phyloP scores from a whole-genome alignment of 2,797 vertebrate species.

The Amniataba percoides region DNA sequence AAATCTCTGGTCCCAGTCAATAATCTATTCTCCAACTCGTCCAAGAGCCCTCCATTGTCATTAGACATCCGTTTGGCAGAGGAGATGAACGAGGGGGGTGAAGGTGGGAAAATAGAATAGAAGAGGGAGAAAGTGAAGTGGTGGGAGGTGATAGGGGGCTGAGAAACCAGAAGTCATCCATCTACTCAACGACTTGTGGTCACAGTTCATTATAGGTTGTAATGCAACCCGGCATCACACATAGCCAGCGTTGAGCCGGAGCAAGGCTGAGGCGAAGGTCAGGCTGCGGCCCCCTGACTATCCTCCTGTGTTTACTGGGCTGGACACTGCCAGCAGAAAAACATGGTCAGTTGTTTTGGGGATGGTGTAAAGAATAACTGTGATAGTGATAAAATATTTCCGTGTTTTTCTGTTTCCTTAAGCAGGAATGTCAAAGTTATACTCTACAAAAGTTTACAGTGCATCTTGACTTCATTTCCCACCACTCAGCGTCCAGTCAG shows the following conservation, averaged over 20 bases:
- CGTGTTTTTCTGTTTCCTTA: neutral
- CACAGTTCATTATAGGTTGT: slow-evolving; percentile 83
- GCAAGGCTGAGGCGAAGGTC: slow-evolving; percentile 53
- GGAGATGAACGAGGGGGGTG: slow-evolving; percentile 65
- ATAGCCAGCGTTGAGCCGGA: slow-evolving; percentile 43
- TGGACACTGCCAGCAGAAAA: slow-evolving; percentile 32
- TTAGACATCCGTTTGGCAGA: slow-evolving; percentile 78
- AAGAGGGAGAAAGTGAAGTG: slow-evolving; percentile 69
- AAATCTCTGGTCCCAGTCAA: slow-evolving; percentile 87
- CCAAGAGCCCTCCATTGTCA: slow-evolving; percentile 82
- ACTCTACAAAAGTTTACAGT: neutral
- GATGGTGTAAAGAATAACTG: neutral
- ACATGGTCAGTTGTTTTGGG: neutral
- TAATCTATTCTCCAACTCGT: slow-evolving; percentile 85
- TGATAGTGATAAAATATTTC: neutral
- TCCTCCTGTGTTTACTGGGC: slow-evolving; percentile 26
- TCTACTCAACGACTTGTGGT: slow-evolving; percentile 80
- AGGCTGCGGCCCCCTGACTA: slow-evolving; percentile 36
- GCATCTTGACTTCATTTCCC: slow-evolving; percentile 24
- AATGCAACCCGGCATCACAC: slow-evolving; percentile 66
- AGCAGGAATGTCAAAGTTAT: neutral
- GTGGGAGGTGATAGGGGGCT: slow-evolving; percentile 70
- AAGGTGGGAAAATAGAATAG: slow-evolving; percentile 44
- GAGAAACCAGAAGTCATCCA: slow-evolving; percentile 77
- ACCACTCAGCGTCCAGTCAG: slow-evolving; percentile 19